Evolutionary conservation across 2,888 invertebrate genomes (phyloP), one percentile per base, ranked within the genome.

Genomic region (Camptogramma bilineatum): DNA sequence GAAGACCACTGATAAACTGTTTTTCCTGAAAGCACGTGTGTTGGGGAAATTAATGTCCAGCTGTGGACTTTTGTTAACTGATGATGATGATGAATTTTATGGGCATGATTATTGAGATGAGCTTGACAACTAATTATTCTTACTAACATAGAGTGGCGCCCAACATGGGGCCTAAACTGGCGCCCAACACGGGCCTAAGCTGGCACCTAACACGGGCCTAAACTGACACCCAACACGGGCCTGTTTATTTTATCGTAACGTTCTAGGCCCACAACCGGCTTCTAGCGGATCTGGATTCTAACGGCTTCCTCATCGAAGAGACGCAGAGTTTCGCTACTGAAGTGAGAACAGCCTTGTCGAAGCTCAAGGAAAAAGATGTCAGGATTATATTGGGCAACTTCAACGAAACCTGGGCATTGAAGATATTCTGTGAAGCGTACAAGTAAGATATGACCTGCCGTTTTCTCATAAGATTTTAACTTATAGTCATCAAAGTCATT

Each of bases 341-440:
- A 89, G 97, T 98, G 7, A 95, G 94, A 64, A 94, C 96, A 8
- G 97, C 97, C 0, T 93, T 98, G 81, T 94, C 95, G 46, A 97
- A 97, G 82, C 94, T 98, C 0, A 96, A 97, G 76, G 97, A 97
- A 73, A 97, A 98, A 80, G 99, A 99, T 82, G 97, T 98, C 2
- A 95, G 99, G 64, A 98, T 99, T 63, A 98, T 99, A 74, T 92
- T 99, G 75, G 98, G 98, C 2, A 99, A 99, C 88, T 99, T 99
- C 87, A 98, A 98, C 87, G 98, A 98, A 83, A 95, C 96, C 55
- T 98, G 98, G 97, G 99, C 99, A 0, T 93, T 97, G 59, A 95
- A 95, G 77, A 97, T 97, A 69, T 98, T 98, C 84, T 98, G 98
- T 84, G 97, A 97, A 82, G 98, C 97, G 54, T 96, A 96, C 84